phyloP scores from a whole-genome alignment of 2,888 invertebrate species.

The Pyralis farinalis region DNA sequence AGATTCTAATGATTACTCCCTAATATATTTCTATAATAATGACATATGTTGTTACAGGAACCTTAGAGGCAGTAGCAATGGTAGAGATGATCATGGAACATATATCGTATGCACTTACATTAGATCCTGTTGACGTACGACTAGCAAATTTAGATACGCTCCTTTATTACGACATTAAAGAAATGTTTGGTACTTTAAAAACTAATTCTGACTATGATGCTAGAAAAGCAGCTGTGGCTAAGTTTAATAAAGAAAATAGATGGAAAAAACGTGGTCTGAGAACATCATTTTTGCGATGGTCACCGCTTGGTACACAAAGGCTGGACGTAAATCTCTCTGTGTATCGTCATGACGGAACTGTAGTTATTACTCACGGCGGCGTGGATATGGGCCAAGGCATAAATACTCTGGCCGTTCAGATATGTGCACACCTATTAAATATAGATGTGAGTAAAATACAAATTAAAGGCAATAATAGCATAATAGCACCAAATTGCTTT shows the following conservation, averaged over 20 bases:
- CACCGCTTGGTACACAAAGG: constrained; percentile 32
- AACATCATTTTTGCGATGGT: constrained; percentile 82
- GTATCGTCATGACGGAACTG: constrained; percentile 41
- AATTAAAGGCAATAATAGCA: constrained; percentile 82
- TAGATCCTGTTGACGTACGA: constrained; percentile 80
- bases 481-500: constrained; percentile 82
- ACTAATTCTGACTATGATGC: constrained; percentile 71
- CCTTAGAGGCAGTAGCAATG: constrained; percentile 75
- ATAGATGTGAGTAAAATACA: constrained; percentile 82
- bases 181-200: constrained; percentile 75
- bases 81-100: constrained; percentile 83
- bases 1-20: too few species aligned
- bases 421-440: constrained; percentile 82
- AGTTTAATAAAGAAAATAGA: constrained; percentile 83
- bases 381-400: constrained; percentile 88
- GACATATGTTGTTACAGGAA: constrained; percentile 35
- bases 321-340: constrained; percentile 11
- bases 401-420: constrained; percentile 84
- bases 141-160: constrained; percentile 64
- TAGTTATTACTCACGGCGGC: constrained; percentile 83
- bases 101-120: constrained; percentile 70
- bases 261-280: constrained; percentile 86
- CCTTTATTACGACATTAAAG: constrained; percentile 36
- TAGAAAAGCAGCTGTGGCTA: constrained; percentile 63
- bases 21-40: too few species aligned